Base-by-base conservation (phyloP, 2,888 invertebrate genomes). In the Hydropsyche betteni region DNA sequence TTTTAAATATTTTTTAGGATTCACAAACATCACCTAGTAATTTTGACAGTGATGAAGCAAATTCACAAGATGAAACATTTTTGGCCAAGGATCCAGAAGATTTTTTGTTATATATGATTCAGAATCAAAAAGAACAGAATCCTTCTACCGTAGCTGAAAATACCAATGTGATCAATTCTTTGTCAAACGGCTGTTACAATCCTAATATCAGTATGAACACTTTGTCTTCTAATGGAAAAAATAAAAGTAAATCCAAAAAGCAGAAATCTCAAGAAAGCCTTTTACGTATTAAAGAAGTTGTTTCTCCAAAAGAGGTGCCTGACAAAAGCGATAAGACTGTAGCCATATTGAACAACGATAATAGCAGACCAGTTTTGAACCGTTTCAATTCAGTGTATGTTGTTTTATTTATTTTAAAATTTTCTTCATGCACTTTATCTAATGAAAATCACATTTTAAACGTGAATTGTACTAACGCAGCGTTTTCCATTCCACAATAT, bases 311-410 rank as follows among this genome's bases (percentile, higher is more conserved):
- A 78, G 87, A 88, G 81, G 86, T 86, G 77, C 2, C 24, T 5
- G 74, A 77, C 80, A 87, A 86, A 86, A 86, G 83, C 80, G 86
- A 86, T 77, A 87, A 87, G 88, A 83, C 85, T 58, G 81, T 88
- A 68, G 88, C 88, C 24, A 87, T 86, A 12, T 83, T 88, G 5
- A 44, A 77, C 8, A 72, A 64, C 36, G 73, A 77, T 5, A 85
- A 85, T 79, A 84, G 85, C 76, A 87, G 85, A 77, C 81, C 83
- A n/a, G 84, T 84, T 80, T 80, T 84, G 1, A 84, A 84, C 78
- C 84, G 84, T 80, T 86, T 85, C 81, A 87, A 85, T 80, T 80
- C 85, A 52, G 85, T 87, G 88, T 88, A 82, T 84, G 85, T 83
- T 80, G 79, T 76, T 70, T 77, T 75, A 81, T 80, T 86, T 80